Evolutionary conservation across 1,140 invertebrate species (phyloP).

Genomic region (Apis cerana): DNA sequence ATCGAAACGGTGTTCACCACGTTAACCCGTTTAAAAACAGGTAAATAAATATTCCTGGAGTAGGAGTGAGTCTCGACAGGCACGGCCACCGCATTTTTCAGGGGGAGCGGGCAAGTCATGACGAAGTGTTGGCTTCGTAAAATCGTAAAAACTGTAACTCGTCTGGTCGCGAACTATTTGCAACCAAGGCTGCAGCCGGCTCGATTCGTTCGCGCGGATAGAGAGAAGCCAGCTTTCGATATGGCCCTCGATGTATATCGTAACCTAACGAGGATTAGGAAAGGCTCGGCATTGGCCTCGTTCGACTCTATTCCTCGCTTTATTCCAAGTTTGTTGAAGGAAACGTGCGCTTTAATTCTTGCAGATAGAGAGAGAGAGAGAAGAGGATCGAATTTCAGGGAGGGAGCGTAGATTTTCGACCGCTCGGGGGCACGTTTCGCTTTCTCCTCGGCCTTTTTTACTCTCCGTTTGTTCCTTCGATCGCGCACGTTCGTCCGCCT

Average conservation of each 20-base stretch:
- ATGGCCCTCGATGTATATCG: too few species aligned
- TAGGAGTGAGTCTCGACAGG: constrained; percentile 67
- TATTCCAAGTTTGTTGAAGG: too few species aligned
- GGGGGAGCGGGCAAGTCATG: constrained; percentile 76
- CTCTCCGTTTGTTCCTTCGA: constrained; percentile 44
- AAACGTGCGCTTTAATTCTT: not conserved
- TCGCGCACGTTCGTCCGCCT: constrained; percentile 14
- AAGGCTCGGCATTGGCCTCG: too few species aligned
- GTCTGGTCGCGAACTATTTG: not conserved
- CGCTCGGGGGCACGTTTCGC: constrained; percentile 43
- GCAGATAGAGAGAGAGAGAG: not conserved
- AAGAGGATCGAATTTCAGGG: not conserved
- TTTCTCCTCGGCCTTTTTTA: constrained; percentile 16
- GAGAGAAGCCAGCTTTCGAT: too few species aligned
- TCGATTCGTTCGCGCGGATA: too few species aligned
- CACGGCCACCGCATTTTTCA: constrained; percentile 65
- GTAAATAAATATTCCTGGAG: constrained; percentile 74
- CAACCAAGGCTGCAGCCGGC: not conserved
- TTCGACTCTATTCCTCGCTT: too few species aligned
- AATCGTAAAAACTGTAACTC: not conserved
- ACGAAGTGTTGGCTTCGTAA: not conserved
- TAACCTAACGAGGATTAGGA: too few species aligned
- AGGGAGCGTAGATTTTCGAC: not conserved
- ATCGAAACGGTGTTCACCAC: constrained; percentile 74
- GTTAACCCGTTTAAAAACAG: constrained; percentile 75